A percentile compares a stretch with the other conserved stretches of the same genome.
These are phyloP conservation scores for Microctonus aethiopoides DNA, from an alignment of 2,888 invertebrate genomes.

Conservation along the genomic window DNA sequence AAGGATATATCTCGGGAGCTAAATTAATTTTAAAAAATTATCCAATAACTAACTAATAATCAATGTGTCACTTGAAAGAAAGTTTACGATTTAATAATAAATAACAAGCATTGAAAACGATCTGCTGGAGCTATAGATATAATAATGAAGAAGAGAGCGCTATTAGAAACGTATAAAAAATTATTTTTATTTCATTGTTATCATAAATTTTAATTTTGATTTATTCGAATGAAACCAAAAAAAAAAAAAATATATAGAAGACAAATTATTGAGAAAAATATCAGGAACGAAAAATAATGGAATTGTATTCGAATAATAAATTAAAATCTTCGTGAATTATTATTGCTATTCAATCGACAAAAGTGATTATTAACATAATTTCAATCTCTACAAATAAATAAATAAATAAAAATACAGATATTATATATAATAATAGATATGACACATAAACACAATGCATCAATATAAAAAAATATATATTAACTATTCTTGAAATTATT, in stretches of 20 bases:
- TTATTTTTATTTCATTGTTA: background rate
- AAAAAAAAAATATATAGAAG: background rate
- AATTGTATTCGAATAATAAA: background rate
- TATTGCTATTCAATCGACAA: slow-evolving; percentile 6
- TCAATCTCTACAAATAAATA: slow-evolving; percentile 56
- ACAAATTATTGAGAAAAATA: background rate
- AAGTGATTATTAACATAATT: slow-evolving; percentile 51
- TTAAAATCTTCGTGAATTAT: background rate
- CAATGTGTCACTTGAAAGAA: slow-evolving; percentile 45
- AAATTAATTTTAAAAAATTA: slow-evolving; percentile 42
- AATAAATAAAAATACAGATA: slow-evolving; percentile 41
- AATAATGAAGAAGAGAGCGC: background rate
- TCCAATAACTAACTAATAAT: slow-evolving; percentile 44
- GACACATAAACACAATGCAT: slow-evolving; percentile 14
- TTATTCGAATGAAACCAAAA: background rate
- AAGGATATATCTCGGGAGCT: slow-evolving; percentile 28
- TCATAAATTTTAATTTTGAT: background rate
- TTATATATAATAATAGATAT: slow-evolving; percentile 43
- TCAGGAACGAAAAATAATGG: background rate
- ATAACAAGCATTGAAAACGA: slow-evolving; percentile 14
- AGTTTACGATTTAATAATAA: slow-evolving; percentile 33
- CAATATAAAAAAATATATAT: slow-evolving; percentile 34
- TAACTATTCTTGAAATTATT: slow-evolving; percentile 60
- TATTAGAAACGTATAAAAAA: no score
- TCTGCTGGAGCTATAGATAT: background rate